These are phyloP conservation scores for Baryphthengus martii DNA, from an alignment of 2,113 vertebrate species.

Conservation along the genomic window DNA sequence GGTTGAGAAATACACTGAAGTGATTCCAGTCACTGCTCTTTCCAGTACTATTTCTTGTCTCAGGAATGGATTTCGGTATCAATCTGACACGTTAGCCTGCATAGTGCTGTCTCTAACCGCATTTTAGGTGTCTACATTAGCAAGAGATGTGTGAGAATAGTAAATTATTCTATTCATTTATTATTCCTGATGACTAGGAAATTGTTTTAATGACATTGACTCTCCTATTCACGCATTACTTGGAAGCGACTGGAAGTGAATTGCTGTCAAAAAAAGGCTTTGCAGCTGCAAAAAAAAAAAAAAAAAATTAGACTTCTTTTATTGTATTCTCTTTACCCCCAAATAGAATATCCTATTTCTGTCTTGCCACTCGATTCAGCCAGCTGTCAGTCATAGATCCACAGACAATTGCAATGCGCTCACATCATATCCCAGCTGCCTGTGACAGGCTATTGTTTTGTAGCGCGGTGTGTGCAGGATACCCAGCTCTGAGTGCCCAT, in stretches of 20 bases:
- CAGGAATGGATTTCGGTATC: not conserved
- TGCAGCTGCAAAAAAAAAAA: conserved; percentile 37
- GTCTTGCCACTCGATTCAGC: not conserved
- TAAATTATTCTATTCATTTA: conserved; percentile 1
- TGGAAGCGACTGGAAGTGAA: not conserved
- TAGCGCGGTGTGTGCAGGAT: not conserved
- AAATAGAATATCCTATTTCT: conserved; percentile 11
- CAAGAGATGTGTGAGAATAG: not conserved
- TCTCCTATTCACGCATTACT: not conserved
- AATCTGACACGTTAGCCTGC: not conserved
- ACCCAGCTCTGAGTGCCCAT: not conserved
- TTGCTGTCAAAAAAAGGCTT: conserved; percentile 32
- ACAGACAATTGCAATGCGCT: not conserved
- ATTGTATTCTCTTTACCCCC: conserved; percentile 2
- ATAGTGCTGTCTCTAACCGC: not conserved
- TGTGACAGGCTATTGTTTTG: not conserved
- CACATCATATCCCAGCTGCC: not conserved
- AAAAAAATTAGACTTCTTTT: not conserved
- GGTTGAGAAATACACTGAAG: not conserved
- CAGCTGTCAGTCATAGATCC: not conserved
- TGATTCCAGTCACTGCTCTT: not conserved
- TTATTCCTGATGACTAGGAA: conserved; percentile 10
- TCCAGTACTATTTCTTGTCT: not conserved
- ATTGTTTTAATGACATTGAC: conserved; percentile 29
- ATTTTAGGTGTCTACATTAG: not conserved